phyloP scores from a whole-genome alignment of 2,888 invertebrate species.

The Arctia plantaginis region DNA sequence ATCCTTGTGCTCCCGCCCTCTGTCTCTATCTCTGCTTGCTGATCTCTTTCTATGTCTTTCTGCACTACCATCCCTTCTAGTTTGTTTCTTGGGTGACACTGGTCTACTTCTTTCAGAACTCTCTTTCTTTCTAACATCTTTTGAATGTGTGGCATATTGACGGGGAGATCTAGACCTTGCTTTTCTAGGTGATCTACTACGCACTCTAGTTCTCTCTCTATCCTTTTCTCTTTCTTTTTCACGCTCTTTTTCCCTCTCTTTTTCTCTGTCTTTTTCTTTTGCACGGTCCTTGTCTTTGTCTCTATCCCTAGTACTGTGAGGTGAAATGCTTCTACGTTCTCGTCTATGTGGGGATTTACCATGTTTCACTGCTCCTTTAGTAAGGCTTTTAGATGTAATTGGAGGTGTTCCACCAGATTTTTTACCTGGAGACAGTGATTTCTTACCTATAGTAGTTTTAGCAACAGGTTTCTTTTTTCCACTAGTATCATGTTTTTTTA shows the following conservation, averaged over 20 bases:
- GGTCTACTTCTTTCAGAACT: constrained; percentile 83
- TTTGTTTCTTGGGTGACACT: constrained; percentile 81
- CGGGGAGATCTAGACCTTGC: constrained; percentile 80
- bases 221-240: constrained; percentile 86
- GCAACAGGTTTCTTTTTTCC: constrained; percentile 71
- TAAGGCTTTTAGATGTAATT: constrained; percentile 76
- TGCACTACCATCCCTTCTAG: constrained; percentile 74
- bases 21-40: constrained; percentile 82
- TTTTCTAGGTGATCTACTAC: constrained; percentile 82
- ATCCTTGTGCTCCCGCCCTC: constrained; percentile 83
- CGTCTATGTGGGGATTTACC: constrained; percentile 80
- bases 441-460: constrained; percentile 77
- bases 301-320: constrained; percentile 77
- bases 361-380: constrained; percentile 75
- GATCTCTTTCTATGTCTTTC: constrained; percentile 80
- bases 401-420: constrained; percentile 84
- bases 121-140: constrained; percentile 79
- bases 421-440: constrained; percentile 82
- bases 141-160: constrained; percentile 68
- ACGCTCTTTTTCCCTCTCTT: constrained; percentile 80
- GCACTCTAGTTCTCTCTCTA: constrained; percentile 80
- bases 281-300: constrained; percentile 82
- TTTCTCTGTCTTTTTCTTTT: constrained; percentile 78
- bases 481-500: constrained; percentile 73
- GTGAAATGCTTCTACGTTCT: constrained; percentile 77